Percentiles rank a stretch among this genome's conserved stretches.
Evolutionary conservation across 2,797 vertebrate species (phyloP).

Genomic region (Micrastur ruficollis): DNA sequence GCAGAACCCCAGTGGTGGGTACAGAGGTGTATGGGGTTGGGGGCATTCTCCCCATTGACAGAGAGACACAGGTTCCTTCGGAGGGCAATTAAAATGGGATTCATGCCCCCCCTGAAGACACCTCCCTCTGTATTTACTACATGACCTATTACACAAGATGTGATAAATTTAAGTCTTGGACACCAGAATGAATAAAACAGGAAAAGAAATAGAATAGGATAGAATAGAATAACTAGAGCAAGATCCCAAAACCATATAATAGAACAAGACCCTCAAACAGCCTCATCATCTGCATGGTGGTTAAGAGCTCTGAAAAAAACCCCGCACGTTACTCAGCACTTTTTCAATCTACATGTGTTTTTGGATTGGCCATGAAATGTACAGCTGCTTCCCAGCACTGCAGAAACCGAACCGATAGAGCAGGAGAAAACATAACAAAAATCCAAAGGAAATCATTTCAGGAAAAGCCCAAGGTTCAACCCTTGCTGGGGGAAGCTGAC

Average conservation of each 20-base stretch:
- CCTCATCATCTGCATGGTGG: background rate
- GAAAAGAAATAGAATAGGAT: background rate
- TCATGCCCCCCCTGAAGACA: background rate
- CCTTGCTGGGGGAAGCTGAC: background rate
- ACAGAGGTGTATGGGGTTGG: background rate
- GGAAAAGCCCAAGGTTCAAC: background rate
- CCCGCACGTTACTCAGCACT: background rate
- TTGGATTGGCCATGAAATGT: background rate
- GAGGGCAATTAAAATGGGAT: background rate
- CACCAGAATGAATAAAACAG: background rate
- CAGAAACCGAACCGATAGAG: background rate
- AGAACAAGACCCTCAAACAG: background rate
- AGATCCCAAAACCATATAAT: background rate
- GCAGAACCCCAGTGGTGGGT: background rate
- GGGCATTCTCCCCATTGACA: background rate
- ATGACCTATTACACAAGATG: background rate
- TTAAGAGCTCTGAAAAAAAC: background rate
- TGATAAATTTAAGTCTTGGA: background rate
- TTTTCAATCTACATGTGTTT: too few relatives aligned
- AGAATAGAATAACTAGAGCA: background rate
- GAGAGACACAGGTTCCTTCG: background rate
- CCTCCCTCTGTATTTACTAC: background rate
- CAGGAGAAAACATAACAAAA: background rate
- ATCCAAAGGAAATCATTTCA: background rate
- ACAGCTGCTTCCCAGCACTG: background rate